Base-by-base conservation (phyloP, 2,113 vertebrate species). In the Burhinus oedicnemus region DNA sequence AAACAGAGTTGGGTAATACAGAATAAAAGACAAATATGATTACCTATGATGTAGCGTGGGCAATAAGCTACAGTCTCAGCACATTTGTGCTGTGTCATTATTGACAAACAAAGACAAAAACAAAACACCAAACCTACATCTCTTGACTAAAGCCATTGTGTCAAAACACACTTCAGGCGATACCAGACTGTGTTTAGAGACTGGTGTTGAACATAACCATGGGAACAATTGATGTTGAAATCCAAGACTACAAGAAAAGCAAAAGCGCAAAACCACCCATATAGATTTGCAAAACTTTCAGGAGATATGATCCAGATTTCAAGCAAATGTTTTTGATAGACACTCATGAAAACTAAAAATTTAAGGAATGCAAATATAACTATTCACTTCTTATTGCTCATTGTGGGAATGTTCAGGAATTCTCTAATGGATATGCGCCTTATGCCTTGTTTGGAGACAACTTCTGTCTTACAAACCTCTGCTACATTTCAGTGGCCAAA, bases 181-280 rank as follows among this genome's bases (percentile, higher is more conserved):
- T 78, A 91, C 49, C 72, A 84, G 86, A 34, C 69, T 90, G 4
- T 94, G 78, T 93, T 95, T 92, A 83, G 83, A 77, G 81, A 76
- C 72, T 0, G 2, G 40, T 54, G 70, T 89, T 95, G 62, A 72
- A 64, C 47, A 68, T 75, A 82, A 76, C 61, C 83, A 82, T 76
- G 69, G 91, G 74, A 96, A 95, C 84, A 52, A 89, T 0, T 83
- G 65, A 76, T 91, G 86, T n/a, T 82, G 92, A 95, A 94, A 91
- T 92, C 57, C 44, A 78, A 54, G 66, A 57, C 21, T 52, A 38
- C 27, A 49, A 88, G 89, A 69, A 74, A 89, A 68, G 5, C 25
- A 92, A 79, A 85, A 76, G 60, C 51, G 89, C 32, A 61, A 57
- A 83, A 54, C 4, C 30, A 61, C 19, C 8, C 36, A 29, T 42